phyloP scores from a whole-genome alignment of 2,797 vertebrate genomes.

The Octomys mimax region DNA sequence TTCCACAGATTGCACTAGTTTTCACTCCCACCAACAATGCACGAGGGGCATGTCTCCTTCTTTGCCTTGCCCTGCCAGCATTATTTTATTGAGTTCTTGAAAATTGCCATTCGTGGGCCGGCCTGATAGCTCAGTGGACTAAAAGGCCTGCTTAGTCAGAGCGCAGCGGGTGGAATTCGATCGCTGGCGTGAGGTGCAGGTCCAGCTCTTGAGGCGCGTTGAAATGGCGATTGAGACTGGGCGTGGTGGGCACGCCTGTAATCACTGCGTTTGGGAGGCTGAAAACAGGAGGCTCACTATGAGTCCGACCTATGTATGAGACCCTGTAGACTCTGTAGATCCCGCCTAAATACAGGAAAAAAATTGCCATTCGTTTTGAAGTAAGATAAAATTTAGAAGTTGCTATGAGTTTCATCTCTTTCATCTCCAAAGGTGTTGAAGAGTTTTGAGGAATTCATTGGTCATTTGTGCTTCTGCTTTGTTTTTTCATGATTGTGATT shows the following conservation, averaged over 20 bases:
- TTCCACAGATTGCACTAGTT: not conserved
- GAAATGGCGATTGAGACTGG: no score
- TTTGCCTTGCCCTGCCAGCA: not conserved
- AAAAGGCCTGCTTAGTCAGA: no score
- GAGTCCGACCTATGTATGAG: no score
- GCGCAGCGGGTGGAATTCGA: no score
- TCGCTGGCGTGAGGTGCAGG: no score
- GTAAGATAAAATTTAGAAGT: not conserved
- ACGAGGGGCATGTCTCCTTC: not conserved
- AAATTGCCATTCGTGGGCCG: not conserved
- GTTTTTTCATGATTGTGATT: not conserved
- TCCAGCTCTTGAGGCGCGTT: no score
- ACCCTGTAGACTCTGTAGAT: no score
- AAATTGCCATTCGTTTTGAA: not conserved
- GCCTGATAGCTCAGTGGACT: no score
- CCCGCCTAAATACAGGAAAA: no score
- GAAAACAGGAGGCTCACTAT: no score
- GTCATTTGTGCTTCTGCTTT: not conserved
- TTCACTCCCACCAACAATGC: not conserved
- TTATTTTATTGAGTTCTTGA: not conserved
- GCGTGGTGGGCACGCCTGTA: no score
- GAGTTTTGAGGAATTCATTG: not conserved
- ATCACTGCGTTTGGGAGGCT: no score
- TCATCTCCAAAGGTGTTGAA: not conserved
- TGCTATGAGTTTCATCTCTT: not conserved